phyloP scores from a whole-genome alignment of 2,797 vertebrate species.

The Eulemur albifrons region DNA sequence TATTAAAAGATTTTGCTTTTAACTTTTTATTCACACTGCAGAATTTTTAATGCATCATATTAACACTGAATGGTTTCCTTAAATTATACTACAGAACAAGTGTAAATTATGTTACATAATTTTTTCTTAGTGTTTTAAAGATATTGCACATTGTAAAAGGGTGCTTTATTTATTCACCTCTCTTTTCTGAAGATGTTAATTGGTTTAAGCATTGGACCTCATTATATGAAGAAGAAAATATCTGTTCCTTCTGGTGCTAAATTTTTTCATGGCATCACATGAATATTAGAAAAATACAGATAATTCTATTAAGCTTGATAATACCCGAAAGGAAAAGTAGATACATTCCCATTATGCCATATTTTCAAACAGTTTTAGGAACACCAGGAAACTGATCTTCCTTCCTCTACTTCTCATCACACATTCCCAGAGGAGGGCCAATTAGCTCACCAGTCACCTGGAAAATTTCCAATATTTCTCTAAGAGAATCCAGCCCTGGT shows the following conservation, averaged over 20 bases:
- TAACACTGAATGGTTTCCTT: conserved; percentile 31
- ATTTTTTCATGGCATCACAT: conserved; percentile 21
- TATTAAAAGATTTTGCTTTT: conserved; percentile 44
- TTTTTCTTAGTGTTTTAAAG: conserved; percentile 33
- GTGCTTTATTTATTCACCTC: conserved; percentile 27
- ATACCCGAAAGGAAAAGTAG: neutral
- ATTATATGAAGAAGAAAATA: conserved; percentile 22
- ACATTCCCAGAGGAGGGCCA: conserved; percentile 16
- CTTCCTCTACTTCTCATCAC: conserved; percentile 29
- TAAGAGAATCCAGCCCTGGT: neutral
- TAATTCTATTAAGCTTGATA: conserved; percentile 27
- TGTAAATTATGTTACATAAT: neutral
- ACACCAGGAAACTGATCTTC: conserved; percentile 52
- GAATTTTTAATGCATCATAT: conserved; percentile 23
- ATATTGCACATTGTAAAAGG: neutral
- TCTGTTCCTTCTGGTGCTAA: neutral
- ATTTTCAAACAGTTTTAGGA: conserved; percentile 52
- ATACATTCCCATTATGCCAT: conserved; percentile 8
- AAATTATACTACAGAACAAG: conserved; percentile 21
- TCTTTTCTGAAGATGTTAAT: conserved; percentile 18
- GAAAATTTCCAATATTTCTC: conserved; percentile 45
- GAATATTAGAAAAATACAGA: neutral
- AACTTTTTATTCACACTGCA: conserved; percentile 43
- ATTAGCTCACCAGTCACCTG: conserved; percentile 52
- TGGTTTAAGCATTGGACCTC: conserved; percentile 19